Base-by-base conservation (phyloP, 2,113 vertebrate genomes). In the Tonatia bakeri region DNA sequence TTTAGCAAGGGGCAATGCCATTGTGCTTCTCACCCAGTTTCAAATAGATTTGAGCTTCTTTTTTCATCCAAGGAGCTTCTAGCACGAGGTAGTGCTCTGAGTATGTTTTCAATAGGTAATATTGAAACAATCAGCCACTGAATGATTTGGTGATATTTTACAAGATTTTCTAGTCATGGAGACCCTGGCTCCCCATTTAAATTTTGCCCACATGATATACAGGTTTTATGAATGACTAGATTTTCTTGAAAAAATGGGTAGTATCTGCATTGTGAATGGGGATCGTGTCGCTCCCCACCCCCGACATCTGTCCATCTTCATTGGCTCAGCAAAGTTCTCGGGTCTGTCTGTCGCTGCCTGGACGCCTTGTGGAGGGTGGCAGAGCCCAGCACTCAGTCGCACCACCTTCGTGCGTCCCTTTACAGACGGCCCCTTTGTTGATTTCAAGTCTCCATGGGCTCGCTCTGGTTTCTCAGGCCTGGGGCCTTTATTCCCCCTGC, bases 381-480 rank as follows among this genome's bases (percentile, higher is more conserved):
- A 22, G 77, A n/a, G 45, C 67, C 45, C 72, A 11, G 47, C 12
- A 15, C 86, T 76, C 76, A 38, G 31, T 90, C 96, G 81, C 72
- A 36, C 72, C 54, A 54, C 77, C 87, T 91, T 92, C 67, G 77
- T n/a, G n/a, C 76, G 85, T 80, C 90, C 84, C 84, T 52, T 65
- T 93, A 87, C 69, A 83, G 87, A 59, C 90, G 45, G 64, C 7
- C n/a, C 79, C 91, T 97, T 95, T 97, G 96, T 97, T 93, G 45
- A 72, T 72, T 87, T 84, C 75, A 54, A 31, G 65, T 75, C 90
- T 2, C 82, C 69, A 4, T n/a, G 45, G 90, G 54, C 81, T 79
- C 24, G 0, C 72, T 87, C 59, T 26, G 7, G n/a, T 77, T 95
- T 94, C 95, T 88, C 87, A 97, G 79, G 95, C 80, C 94, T 40